Conservation (phyloP, 2,113 vertebrate genomes). For the Rattus rattus region DNA sequence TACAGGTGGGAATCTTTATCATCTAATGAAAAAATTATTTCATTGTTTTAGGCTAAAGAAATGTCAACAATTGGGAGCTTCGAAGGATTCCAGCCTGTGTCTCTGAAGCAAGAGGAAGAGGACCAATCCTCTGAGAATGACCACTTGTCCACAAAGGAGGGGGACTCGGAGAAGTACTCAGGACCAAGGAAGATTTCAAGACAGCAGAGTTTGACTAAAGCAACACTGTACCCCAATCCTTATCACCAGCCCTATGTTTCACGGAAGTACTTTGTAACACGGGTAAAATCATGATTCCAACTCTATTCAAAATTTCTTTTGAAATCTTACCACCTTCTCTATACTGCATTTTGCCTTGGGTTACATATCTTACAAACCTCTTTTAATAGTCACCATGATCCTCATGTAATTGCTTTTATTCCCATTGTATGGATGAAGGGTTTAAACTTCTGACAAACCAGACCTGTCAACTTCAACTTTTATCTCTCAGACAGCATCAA, state of each 20-base stretch:
- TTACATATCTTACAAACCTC: not conserved
- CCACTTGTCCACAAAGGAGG: not conserved
- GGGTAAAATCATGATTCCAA: slow-evolving; percentile 70
- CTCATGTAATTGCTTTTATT: not conserved
- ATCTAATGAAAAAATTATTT: slow-evolving; percentile 59
- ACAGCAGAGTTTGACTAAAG: slow-evolving; percentile 65
- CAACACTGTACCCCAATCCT: slow-evolving; percentile 65
- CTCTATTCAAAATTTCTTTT: not conserved
- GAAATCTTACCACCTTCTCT: not conserved
- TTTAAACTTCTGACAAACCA: not conserved
- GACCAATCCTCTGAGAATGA: slow-evolving; percentile 71
- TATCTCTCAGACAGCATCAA: not conserved
- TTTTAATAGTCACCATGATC: not conserved
- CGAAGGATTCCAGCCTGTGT: slow-evolving; percentile 81
- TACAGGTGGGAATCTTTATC: not conserved
- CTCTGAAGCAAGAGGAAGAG: slow-evolving; percentile 71
- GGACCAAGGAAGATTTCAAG: not conserved
- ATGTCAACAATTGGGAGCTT: slow-evolving; percentile 82
- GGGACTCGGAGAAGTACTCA: not conserved
- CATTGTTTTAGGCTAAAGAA: slow-evolving; percentile 76
- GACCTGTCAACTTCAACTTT: not conserved
- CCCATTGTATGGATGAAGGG: not conserved
- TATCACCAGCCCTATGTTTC: slow-evolving; percentile 41
- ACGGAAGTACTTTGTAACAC: slow-evolving; percentile 80
- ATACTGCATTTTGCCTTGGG: not conserved